phyloP scores from a whole-genome alignment of 2,797 vertebrate genomes.

The Danio albolineatus region DNA sequence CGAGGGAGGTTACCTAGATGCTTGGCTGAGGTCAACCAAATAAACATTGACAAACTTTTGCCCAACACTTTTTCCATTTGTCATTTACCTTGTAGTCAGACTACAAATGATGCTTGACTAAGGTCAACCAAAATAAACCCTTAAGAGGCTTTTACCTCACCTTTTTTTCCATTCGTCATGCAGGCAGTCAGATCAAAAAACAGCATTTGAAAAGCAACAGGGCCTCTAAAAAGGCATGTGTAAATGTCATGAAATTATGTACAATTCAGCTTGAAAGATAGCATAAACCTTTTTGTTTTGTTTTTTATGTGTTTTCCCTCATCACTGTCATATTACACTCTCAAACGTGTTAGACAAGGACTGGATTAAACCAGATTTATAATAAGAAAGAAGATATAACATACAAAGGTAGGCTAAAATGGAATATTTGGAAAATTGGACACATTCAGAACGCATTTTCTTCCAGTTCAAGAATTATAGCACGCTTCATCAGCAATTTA shows the following conservation, averaged over 20 bases:
- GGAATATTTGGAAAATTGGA: background rate
- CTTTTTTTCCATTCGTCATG: slow-evolving; percentile 30
- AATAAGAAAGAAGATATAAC: background rate
- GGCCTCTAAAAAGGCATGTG: background rate
- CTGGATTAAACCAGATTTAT: background rate
- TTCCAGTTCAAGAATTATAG: background rate
- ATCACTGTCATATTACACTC: background rate
- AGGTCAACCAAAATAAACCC: slow-evolving; percentile 39
- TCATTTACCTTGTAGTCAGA: slow-evolving; percentile 24
- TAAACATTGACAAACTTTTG: slow-evolving; percentile 36
- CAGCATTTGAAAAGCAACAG: slow-evolving; percentile 15
- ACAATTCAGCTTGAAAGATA: background rate
- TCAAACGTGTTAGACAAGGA: background rate
- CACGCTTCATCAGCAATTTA: background rate
- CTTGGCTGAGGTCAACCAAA: slow-evolving; percentile 39
- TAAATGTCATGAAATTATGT: background rate
- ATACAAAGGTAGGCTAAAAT: background rate
- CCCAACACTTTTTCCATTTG: slow-evolving; percentile 34
- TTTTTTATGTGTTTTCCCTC: background rate
- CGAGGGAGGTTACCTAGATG: slow-evolving; percentile 34
- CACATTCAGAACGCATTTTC: background rate
- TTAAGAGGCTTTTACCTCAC: slow-evolving; percentile 9
- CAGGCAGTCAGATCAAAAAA: background rate
- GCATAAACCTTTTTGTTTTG: background rate
- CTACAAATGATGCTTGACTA: slow-evolving; percentile 36